Percentiles rank a stretch among this genome's conserved stretches.
Conservation (phyloP, 1,140 invertebrate species). For the Pinna nobilis region DNA sequence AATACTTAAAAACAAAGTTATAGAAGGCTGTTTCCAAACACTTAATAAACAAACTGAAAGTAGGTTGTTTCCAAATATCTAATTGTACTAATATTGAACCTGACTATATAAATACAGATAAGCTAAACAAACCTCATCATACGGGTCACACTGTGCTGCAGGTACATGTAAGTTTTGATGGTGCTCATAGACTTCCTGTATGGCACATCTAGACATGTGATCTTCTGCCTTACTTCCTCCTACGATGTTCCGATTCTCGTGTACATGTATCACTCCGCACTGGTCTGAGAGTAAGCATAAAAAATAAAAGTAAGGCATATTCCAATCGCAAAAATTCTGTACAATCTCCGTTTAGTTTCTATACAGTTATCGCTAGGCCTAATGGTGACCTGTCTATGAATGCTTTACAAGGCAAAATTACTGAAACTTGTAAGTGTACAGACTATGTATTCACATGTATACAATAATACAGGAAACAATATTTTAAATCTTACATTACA, state of each 20-base stretch:
- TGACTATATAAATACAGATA: neutral
- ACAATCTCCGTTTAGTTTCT: no score
- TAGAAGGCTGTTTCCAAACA: no score
- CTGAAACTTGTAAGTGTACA: no score
- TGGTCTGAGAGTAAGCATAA: conserved; percentile 47
- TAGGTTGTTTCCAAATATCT: no score
- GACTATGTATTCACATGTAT: no score
- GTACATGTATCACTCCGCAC: conserved; percentile 66
- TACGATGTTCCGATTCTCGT: conserved; percentile 63
- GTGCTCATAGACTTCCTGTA: conserved; percentile 69
- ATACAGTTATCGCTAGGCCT: no score
- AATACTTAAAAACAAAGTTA: no score
- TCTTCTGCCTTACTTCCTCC: conserved; percentile 70
- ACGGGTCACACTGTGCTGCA: conserved; percentile 67
- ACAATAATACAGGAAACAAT: no score
- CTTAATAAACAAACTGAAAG: no score
- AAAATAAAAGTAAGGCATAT: neutral
- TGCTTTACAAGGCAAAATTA: no score
- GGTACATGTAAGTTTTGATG: conserved; percentile 67
- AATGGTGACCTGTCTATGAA: no score
- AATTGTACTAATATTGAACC: neutral
- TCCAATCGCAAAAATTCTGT: neutral
- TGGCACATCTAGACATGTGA: conserved; percentile 70
- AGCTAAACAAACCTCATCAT: conserved; percentile 56
- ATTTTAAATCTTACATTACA: no score